Evolutionary conservation across 1,140 invertebrate genomes (phyloP).

Genomic region (Chlorops oryzae): DNA sequence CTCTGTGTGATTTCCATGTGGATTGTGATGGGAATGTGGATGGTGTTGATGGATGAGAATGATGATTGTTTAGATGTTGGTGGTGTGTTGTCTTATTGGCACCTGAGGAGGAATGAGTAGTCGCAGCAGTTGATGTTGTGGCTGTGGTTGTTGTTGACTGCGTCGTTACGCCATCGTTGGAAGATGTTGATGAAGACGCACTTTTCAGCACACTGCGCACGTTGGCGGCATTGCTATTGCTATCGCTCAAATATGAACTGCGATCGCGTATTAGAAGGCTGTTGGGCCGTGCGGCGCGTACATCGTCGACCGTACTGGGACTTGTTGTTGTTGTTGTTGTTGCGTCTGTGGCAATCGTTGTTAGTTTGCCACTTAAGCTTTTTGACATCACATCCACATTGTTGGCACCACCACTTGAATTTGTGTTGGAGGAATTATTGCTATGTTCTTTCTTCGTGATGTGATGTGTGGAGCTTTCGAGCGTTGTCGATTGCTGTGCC

Average conservation of each 20-base stretch:
- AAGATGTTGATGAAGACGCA: slow-evolving; percentile 28
- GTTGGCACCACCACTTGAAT: too few species aligned
- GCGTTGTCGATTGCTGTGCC: slow-evolving; percentile 34
- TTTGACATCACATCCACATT: too few species aligned
- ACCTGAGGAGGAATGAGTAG: background rate
- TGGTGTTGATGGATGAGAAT: slow-evolving; percentile 1
- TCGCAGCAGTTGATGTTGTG: slow-evolving; percentile 14
- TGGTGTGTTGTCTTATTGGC: too few species aligned
- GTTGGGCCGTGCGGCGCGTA: slow-evolving; percentile 34
- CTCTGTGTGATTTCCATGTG: background rate
- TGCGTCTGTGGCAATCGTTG: slow-evolving; percentile 11
- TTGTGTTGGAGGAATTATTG: too few species aligned
- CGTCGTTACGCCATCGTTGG: slow-evolving; percentile 46
- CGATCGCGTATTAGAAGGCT: slow-evolving; percentile 40
- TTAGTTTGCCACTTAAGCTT: too few species aligned
- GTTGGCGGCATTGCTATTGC: slow-evolving; percentile 34
- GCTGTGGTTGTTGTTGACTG: slow-evolving; percentile 31
- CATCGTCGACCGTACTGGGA: slow-evolving; percentile 27
- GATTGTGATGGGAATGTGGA: background rate
- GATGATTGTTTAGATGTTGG: too few species aligned
- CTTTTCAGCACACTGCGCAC: slow-evolving; percentile 10
- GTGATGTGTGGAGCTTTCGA: slow-evolving; percentile 30
- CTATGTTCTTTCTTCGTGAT: slow-evolving; percentile 15
- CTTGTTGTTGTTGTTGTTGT: slow-evolving; percentile 13
- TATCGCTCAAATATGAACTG: slow-evolving; percentile 33